Conservation (phyloP, 2,113 vertebrate species). For the Cinclus cinclus region DNA sequence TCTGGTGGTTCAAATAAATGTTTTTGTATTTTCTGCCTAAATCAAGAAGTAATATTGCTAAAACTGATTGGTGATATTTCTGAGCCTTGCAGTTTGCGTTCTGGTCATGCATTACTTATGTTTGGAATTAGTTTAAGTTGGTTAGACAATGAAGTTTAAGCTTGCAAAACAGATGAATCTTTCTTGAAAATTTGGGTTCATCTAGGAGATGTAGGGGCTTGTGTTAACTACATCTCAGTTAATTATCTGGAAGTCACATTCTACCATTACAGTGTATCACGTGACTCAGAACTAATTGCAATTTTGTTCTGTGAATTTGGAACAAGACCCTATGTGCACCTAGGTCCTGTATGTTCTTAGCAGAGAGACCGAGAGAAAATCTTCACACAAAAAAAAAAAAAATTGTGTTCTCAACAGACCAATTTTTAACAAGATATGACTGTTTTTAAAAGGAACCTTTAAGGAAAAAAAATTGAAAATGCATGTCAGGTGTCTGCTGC, state of each 20-base stretch:
- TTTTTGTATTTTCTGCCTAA: neutral
- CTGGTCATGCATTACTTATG: neutral
- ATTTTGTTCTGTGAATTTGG: neutral
- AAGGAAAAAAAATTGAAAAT: neutral
- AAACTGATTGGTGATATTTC: neutral
- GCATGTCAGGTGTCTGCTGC: neutral
- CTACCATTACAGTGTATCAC: neutral
- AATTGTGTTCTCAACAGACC: neutral
- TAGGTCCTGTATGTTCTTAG: neutral
- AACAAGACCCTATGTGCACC: rapidly evolving
- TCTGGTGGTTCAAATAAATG: neutral
- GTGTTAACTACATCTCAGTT: neutral
- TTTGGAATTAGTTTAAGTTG: neutral
- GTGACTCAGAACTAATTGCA: neutral
- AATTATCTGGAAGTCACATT: neutral
- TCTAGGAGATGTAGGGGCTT: neutral
- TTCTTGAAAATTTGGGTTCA: neutral
- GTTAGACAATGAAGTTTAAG: neutral
- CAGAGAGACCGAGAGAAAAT: neutral
- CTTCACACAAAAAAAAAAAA: neutral
- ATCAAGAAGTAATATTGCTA: neutral
- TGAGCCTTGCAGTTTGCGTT: neutral
- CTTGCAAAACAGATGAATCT: neutral
- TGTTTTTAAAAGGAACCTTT: neutral
- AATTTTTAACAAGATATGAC: rapidly evolving